Base-by-base conservation (phyloP, 2,797 vertebrate species). In the Peromyscus eremicus region DNA sequence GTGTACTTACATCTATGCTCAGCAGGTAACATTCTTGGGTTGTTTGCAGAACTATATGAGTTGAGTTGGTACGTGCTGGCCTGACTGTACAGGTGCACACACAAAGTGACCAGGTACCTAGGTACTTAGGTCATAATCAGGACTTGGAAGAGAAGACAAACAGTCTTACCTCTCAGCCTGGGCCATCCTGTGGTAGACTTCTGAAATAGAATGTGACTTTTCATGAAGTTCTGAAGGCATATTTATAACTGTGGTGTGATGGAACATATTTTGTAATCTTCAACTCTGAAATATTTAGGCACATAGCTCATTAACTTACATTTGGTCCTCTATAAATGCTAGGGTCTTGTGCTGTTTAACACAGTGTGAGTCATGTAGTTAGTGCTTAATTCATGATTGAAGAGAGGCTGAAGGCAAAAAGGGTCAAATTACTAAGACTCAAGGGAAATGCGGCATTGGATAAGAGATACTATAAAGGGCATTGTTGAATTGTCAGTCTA, bases 401-500 rank as follows among this genome's bases (percentile, higher is more conserved):
- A 64, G 27, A 80, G 9, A 87, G 66, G 80, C 13, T 87, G 27
- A 92, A 5, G 29, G 37, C 9, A 76, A 68, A 80, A 3, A 60
- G 43, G 55, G 25, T 68, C 17, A 60, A 91, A 81, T 83, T 88
- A 83, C 43, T 94, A 32, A 91, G 62, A 83, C 27, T 37, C 37
- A 68, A 81, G 75, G 11, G 32, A 57, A 94, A 89, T 79, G 29
- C 46, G 86, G n/a, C 32, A 77, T 73, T 70, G 27, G 70, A 40
- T 52, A 84, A 90, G 64, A 94, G 16, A 92, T 90, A 92, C 93
- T 62, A 91, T 49, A 71, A 62, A 85, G 91, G 19, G 77, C 5
- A 40, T 10, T 27, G 94, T 66, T 79, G 60, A 93, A 87, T 75
- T 94, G 66, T 17, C 57, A 89, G 88, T 92, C 43, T 92, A 79